Conservation (phyloP, 2,797 vertebrate genomes). For the Myotis planiceps region DNA sequence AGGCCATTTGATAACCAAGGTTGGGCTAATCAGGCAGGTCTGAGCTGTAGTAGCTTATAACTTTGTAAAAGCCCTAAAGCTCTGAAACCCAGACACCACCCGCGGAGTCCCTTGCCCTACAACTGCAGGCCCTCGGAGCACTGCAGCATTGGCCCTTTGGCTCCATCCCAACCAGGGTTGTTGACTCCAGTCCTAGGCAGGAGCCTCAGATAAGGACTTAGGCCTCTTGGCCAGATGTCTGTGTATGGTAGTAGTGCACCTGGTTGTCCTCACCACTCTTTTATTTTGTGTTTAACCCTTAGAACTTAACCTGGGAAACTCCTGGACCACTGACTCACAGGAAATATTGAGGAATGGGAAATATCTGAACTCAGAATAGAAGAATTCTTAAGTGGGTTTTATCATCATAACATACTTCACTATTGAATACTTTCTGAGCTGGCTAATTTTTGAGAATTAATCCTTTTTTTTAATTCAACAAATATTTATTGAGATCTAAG, state of each 20-base stretch:
- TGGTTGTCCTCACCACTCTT: neutral
- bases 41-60: neutral
- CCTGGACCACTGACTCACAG: neutral
- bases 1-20: neutral
- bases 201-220: neutral
- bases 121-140: neutral
- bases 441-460: conserved; percentile 19
- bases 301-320: neutral
- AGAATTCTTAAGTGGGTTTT: conserved; percentile 12
- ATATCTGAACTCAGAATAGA: neutral
- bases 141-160: neutral
- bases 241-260: neutral
- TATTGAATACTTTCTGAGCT: conserved; percentile 29
- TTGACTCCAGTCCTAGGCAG: neutral
- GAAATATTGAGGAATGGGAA: neutral
- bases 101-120: neutral
- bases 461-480: neutral
- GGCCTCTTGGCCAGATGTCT: neutral
- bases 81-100: neutral
- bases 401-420: neutral
- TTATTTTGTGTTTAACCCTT: neutral
- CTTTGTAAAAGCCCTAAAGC: neutral
- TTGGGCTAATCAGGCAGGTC: neutral
- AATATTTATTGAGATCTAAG: conserved; percentile 33
- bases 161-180: neutral